These are phyloP conservation scores for Eupithecia centaureata DNA, from an alignment of 2,888 invertebrate species.

Conservation along the genomic window DNA sequence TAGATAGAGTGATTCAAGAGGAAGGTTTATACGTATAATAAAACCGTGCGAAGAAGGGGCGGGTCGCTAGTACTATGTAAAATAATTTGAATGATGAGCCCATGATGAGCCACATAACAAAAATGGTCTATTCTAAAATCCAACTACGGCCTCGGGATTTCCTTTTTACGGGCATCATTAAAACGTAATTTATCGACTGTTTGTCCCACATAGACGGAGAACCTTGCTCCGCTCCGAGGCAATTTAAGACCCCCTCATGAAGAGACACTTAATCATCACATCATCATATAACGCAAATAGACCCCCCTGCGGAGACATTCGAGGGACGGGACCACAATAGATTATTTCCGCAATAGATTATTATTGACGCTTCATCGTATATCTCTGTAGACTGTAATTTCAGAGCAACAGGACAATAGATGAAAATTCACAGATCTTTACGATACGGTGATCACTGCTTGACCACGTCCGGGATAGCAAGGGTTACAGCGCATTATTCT, in stretches of 20 bases:
- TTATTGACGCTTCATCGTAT: conserved; percentile 67
- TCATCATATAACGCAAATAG: conserved; percentile 65
- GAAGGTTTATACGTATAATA: no score
- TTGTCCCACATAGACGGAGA: conserved; percentile 39
- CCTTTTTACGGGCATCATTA: conserved; percentile 31
- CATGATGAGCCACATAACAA: background rate
- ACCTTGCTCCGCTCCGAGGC: conserved; percentile 44
- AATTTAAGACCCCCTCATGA: conserved; percentile 62
- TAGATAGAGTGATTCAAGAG: no score
- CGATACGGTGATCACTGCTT: background rate
- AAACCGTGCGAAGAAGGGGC: no score
- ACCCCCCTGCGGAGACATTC: conserved; percentile 62
- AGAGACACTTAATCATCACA: conserved; percentile 68
- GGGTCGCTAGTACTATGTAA: background rate
- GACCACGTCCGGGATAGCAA: background rate
- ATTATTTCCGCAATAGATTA: conserved; percentile 76
- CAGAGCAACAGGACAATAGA: conserved; percentile 38
- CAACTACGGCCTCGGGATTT: conserved; percentile 26
- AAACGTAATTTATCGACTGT: conserved; percentile 37
- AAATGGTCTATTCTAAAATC: conserved; percentile 36
- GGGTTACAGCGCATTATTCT: background rate
- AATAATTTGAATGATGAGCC: background rate
- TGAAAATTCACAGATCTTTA: conserved; percentile 16
- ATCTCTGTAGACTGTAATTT: conserved; percentile 55
- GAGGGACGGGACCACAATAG: conserved; percentile 69